These are phyloP conservation scores for Tichodroma muraria DNA, from an alignment of 2,113 vertebrate species.

Conservation along the genomic window DNA sequence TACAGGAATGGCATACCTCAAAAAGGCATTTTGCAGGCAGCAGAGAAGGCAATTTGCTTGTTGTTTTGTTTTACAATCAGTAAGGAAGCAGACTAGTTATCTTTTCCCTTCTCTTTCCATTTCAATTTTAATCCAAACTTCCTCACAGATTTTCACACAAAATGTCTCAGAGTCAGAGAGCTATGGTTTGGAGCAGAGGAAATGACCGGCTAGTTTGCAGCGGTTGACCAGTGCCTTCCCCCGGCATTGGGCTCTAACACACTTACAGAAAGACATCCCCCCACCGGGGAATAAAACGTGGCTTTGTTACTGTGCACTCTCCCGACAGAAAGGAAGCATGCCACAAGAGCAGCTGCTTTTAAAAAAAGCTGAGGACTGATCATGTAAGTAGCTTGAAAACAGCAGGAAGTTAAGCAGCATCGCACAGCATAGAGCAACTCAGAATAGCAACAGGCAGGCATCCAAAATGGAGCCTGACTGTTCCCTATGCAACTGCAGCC, in stretches of 20 bases:
- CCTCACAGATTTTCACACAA: not conserved
- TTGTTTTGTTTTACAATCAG: not conserved
- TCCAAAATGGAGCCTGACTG: slow-evolving; percentile 42
- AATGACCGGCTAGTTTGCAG: not conserved
- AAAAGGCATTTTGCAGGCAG: not conserved
- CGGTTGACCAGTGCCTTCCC: not conserved
- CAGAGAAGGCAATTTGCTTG: not conserved
- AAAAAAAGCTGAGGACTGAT: not conserved
- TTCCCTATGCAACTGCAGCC: not conserved
- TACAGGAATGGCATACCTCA: not conserved
- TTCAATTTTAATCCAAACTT: not conserved
- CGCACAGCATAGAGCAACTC: not conserved
- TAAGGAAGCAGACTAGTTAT: not conserved
- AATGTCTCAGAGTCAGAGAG: not conserved
- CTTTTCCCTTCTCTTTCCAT: not conserved
- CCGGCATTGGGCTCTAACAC: not conserved
- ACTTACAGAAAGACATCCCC: not conserved
- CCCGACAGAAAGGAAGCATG: not conserved
- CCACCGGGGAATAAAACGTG: not conserved
- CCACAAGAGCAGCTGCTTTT: not conserved
- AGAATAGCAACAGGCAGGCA: slow-evolving; percentile 36
- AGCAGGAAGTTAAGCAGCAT: slow-evolving; percentile 40
- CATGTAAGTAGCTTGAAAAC: not conserved
- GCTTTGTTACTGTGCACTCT: not conserved
- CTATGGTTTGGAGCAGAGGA: not conserved